phyloP scores from a whole-genome alignment of 2,888 invertebrate genomes.

The Lagria hirta region DNA sequence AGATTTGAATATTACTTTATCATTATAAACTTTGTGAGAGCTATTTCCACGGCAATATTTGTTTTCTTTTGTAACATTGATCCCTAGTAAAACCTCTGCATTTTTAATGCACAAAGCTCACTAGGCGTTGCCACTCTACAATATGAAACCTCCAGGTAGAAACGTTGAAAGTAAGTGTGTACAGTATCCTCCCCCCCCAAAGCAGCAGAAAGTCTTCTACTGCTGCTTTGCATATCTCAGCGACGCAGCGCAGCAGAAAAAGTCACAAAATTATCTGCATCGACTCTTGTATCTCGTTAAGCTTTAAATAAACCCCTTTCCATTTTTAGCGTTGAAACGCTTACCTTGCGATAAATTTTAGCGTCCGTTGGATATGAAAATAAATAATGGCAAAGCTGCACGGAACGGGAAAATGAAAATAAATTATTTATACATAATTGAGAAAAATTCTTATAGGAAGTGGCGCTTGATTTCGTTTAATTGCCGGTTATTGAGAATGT shows the following conservation, averaged over 20 bases:
- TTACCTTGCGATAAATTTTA: slow-evolving; percentile 23
- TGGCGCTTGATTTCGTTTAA: slow-evolving; percentile 30
- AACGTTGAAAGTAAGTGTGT: slow-evolving; percentile 23
- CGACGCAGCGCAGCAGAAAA: slow-evolving; percentile 16
- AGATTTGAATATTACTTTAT: no score
- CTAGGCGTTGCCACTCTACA: slow-evolving; percentile 9
- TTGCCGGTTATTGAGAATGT: slow-evolving; percentile 23
- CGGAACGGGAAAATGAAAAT: slow-evolving; percentile 28
- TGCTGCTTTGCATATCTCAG: slow-evolving; percentile 26
- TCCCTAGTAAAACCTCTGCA: no score
- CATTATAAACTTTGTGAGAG: no score
- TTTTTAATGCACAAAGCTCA: slow-evolving; percentile 10
- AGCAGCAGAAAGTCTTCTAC: slow-evolving; percentile 16
- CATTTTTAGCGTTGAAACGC: slow-evolving; percentile 7
- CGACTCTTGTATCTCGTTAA: slow-evolving; percentile 6
- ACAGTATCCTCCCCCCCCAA: no score
- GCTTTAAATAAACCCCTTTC: slow-evolving; percentile 10
- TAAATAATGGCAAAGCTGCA: slow-evolving; percentile 19
- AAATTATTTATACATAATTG: slow-evolving; percentile 33
- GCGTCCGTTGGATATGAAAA: slow-evolving; percentile 22
- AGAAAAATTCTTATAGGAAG: slow-evolving; percentile 31
- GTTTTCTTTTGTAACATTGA: no score
- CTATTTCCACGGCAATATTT: no score
- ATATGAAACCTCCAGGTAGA: slow-evolving; percentile 16
- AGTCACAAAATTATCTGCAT: slow-evolving; percentile 22